phyloP scores from a whole-genome alignment of 2,888 invertebrate genomes.

The Oasisia sp. region DNA sequence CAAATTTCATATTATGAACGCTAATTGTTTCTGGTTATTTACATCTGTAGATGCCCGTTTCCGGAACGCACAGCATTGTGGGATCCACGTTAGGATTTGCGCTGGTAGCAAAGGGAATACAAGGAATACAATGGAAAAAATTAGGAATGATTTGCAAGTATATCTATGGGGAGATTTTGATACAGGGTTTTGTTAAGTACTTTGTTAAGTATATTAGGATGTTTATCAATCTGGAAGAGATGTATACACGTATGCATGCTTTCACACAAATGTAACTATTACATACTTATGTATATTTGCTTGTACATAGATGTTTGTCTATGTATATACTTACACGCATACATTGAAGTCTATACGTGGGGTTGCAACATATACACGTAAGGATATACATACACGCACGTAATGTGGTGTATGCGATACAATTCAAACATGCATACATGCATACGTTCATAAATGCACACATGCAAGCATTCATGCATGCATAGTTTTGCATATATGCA shows the following conservation, averaged over 20 bases:
- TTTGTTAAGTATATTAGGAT: too few relatives aligned
- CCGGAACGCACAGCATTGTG: conserved; percentile 97
- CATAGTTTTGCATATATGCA: conserved; percentile 17
- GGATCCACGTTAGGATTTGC: conserved; percentile 98
- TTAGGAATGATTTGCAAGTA: conserved; percentile 76
- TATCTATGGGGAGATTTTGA: background rate
- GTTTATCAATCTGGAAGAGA: too few relatives aligned
- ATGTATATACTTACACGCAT: conserved; percentile 23
- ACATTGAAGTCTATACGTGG: background rate
- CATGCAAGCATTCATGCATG: background rate
- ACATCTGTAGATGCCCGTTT: conserved; percentile 88
- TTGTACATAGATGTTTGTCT: conserved; percentile 20
- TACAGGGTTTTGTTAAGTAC: too few relatives aligned
- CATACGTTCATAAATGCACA: conserved; percentile 17
- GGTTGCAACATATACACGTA: too few relatives aligned
- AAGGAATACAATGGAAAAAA: conserved; percentile 85
- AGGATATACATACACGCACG: too few relatives aligned
- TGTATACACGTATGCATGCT: too few relatives aligned
- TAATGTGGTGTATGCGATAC: too few relatives aligned
- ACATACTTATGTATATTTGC: conserved; percentile 22
- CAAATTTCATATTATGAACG: background rate
- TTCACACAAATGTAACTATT: background rate
- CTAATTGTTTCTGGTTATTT: conserved; percentile 60
- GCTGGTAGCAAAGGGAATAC: conserved; percentile 85
- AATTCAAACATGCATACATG: background rate